These are phyloP conservation scores for Dolichotis patagonum DNA, from an alignment of 2,113 vertebrate species.

Conservation along the genomic window DNA sequence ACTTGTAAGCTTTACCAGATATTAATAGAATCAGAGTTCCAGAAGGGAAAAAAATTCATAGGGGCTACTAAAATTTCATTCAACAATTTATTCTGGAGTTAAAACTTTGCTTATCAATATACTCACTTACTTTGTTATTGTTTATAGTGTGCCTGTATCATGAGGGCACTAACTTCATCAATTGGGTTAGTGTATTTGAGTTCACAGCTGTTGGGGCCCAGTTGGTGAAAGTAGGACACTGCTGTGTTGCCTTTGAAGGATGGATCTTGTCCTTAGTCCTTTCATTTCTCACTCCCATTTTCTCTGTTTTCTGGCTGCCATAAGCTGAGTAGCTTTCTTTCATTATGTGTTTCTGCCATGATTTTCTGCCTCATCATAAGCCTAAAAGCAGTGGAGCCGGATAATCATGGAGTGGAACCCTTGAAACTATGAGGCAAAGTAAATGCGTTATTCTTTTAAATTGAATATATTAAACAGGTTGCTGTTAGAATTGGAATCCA, in stretches of 20 bases:
- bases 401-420: not conserved
- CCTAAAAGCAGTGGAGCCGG: not conserved
- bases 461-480: not conserved
- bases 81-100: constrained; percentile 34
- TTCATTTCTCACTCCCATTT: not conserved
- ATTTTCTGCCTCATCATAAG: not conserved
- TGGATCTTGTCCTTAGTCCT: not conserved
- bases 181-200: not conserved
- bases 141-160: not conserved
- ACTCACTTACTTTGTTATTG: not conserved
- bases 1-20: not conserved
- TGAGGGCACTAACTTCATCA: too few relatives aligned
- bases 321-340: not conserved
- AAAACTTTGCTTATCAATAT: not conserved
- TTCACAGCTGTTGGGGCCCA: not conserved
- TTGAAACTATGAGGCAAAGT: not conserved
- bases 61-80: constrained; percentile 46
- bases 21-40: constrained; percentile 41
- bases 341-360: not conserved
- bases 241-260: not conserved
- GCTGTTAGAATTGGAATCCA: not conserved
- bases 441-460: not conserved
- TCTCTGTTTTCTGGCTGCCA: not conserved
- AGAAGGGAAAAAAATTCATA: not conserved
- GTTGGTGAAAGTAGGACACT: not conserved